A percentile compares a stretch with the other conserved stretches of the same genome.
Evolutionary conservation across 2,113 vertebrate genomes (phyloP).

Genomic region (Cynoglossus semilaevis): DNA sequence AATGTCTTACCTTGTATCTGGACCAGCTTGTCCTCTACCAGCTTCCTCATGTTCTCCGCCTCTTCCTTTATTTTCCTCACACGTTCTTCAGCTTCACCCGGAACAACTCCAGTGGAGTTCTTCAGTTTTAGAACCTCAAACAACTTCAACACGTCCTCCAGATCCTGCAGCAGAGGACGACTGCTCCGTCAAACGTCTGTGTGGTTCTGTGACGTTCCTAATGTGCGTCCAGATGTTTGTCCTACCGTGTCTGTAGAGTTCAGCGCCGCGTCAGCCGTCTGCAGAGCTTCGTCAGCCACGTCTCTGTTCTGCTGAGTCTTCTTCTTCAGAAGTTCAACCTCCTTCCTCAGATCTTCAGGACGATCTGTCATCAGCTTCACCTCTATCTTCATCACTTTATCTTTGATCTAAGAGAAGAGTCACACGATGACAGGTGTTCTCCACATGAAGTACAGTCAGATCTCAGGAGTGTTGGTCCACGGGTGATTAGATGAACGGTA

Average conservation of each 20-base stretch:
- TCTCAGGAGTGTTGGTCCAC: no score
- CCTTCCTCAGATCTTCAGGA: conserved; percentile 54
- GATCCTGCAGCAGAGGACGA: conserved; percentile 59
- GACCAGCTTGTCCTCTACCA: conserved; percentile 76
- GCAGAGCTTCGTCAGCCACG: conserved; percentile 50
- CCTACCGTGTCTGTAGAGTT: conserved; percentile 59
- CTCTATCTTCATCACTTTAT: conserved; percentile 61
- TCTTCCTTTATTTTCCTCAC: conserved; percentile 74
- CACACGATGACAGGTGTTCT: no score
- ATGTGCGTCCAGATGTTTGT: neutral
- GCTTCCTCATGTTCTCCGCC: conserved; percentile 71
- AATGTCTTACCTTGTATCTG: conserved; percentile 75
- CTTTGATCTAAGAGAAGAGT: conserved; percentile 68
- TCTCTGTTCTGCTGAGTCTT: conserved; percentile 72
- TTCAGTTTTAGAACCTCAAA: conserved; percentile 74
- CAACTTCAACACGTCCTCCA: conserved; percentile 66
- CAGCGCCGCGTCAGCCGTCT: conserved; percentile 62
- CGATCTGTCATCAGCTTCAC: conserved; percentile 51
- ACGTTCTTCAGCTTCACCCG: conserved; percentile 61
- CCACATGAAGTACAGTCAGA: neutral
- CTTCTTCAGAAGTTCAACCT: conserved; percentile 65
- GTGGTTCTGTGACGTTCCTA: neutral
- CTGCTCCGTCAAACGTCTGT: no score
- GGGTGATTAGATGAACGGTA: no score
- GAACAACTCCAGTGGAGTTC: conserved; percentile 31